Conservation (phyloP, 2,113 vertebrate genomes). For the Ellobius talpinus region DNA sequence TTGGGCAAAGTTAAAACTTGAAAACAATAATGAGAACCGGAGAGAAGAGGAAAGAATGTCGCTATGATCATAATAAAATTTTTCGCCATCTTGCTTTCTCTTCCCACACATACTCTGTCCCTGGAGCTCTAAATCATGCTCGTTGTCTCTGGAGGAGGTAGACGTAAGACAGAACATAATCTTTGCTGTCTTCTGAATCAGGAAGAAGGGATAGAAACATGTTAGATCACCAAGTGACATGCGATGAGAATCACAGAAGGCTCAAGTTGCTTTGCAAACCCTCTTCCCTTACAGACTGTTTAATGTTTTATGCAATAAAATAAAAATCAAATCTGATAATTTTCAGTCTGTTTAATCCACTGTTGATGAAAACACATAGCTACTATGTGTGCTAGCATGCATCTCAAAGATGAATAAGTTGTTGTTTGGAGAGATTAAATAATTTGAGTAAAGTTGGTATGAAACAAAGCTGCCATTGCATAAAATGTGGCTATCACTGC, state of each 20-base stretch:
- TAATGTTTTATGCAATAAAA: neutral
- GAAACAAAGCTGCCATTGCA: neutral
- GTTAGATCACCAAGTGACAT: neutral
- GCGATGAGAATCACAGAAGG: constrained; percentile 43
- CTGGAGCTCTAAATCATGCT: constrained; percentile 28
- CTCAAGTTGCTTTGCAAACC: neutral
- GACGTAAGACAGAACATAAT: constrained; percentile 42
- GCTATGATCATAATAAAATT: too few species aligned
- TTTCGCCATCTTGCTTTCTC: neutral
- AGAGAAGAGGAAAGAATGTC: neutral
- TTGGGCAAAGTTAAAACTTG: constrained; percentile 29
- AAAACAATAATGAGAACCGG: neutral
- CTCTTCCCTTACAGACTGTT: neutral
- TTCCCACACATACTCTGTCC: constrained; percentile 6
- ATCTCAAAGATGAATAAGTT: neutral
- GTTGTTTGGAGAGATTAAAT: neutral
- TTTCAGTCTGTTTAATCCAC: neutral
- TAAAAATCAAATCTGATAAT: constrained; percentile 26
- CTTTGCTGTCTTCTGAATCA: constrained; percentile 46
- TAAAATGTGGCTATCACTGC: neutral
- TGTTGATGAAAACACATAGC: neutral
- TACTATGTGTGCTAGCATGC: neutral
- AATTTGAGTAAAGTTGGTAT: constrained; percentile 11
- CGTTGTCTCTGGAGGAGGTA: neutral
- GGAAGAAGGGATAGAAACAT: neutral